Conservation (phyloP, 2,888 invertebrate species). For the Mantis religiosa region DNA sequence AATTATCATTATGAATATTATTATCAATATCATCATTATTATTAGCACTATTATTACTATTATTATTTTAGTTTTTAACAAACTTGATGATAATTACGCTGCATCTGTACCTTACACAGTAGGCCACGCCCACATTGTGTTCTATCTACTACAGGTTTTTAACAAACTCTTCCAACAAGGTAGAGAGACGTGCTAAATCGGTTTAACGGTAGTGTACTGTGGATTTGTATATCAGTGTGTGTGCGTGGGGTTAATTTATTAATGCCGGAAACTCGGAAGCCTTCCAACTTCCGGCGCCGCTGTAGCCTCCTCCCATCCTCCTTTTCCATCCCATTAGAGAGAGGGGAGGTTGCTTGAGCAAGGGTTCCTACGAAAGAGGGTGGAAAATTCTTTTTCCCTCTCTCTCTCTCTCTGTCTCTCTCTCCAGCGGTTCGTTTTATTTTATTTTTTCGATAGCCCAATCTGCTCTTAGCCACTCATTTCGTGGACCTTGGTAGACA, state of each 20-base stretch:
- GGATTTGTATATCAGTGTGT: neutral
- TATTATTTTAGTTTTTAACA: no score
- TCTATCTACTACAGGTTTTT: neutral
- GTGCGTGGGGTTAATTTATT: conserved; percentile 9
- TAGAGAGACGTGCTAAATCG: neutral
- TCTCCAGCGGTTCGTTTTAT: neutral
- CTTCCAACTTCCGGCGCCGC: conserved; percentile 20
- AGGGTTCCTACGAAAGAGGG: neutral
- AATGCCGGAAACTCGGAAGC: conserved; percentile 19
- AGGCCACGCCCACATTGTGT: neutral
- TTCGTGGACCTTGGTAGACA: neutral
- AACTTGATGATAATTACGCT: no score
- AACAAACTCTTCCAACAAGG: neutral
- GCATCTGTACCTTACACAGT: no score
- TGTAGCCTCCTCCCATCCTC: neutral
- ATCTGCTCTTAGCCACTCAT: neutral
- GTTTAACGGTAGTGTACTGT: neutral
- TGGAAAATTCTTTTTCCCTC: neutral
- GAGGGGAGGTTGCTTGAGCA: neutral
- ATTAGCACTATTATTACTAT: no score
- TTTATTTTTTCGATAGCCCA: neutral
- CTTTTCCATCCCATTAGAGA: neutral
- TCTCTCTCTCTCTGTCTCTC: no score
- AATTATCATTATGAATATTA: no score
- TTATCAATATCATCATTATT: no score